Evolutionary conservation across 1,140 invertebrate species (phyloP).

Genomic region (Forficula auricularia): DNA sequence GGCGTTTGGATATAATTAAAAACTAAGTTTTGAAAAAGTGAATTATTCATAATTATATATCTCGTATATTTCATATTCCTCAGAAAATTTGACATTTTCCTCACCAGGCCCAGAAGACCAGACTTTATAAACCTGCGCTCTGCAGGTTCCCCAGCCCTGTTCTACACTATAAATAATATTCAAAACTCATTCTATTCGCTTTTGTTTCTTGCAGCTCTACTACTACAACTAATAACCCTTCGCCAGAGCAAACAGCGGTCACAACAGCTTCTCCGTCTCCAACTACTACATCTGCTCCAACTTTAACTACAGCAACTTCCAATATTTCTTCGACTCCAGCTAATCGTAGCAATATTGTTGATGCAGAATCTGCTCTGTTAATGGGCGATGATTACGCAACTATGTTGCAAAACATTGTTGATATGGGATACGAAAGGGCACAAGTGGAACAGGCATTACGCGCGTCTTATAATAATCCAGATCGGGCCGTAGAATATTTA

Average conservation of each 20-base stretch:
- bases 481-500: slow-evolving; percentile 95
- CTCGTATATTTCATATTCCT: too few species aligned
- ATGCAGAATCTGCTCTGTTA: slow-evolving; percentile 47
- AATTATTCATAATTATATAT: too few species aligned
- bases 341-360: slow-evolving; percentile 19
- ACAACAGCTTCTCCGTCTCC: slow-evolving; percentile 23
- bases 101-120: too few species aligned
- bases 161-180: too few species aligned
- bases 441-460: slow-evolving; percentile 75
- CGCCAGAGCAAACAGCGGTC: slow-evolving; percentile 14
- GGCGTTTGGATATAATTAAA: too few species aligned
- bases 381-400: slow-evolving; percentile 75
- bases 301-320: slow-evolving; percentile 14
- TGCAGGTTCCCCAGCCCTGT: too few species aligned
- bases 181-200: too few species aligned
- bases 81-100: too few species aligned
- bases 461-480: slow-evolving; percentile 96
- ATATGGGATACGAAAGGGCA: slow-evolving; percentile 80
- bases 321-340: slow-evolving; percentile 18
- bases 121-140: too few species aligned
- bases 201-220: too few species aligned
- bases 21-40: too few species aligned
- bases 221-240: neutral
- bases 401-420: slow-evolving; percentile 84
- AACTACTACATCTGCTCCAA: slow-evolving; percentile 21